Base-by-base conservation (phyloP, 2,888 invertebrate genomes). In the Apocheima hispidaria region DNA sequence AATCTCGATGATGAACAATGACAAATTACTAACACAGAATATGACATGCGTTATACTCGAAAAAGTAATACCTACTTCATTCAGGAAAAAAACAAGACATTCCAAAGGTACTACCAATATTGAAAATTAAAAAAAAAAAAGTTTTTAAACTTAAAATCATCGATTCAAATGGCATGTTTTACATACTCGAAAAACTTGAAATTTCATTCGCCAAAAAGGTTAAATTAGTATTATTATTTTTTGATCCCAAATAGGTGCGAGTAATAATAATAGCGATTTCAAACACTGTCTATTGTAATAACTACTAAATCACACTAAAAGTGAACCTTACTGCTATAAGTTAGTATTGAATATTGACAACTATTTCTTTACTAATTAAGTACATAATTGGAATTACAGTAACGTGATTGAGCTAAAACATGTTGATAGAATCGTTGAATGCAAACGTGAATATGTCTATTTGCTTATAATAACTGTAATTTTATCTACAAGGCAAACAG, bases 281-380 rank as follows among this genome's bases (percentile, higher is more conserved):
- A 0, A 2, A 7, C 1, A 20, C n/a, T 7, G 2, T 56, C 46
- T 59, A 46, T 64, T 58, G 41, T 69, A 66, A 68, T 14, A 66
- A 57, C 59, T 66, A 61, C 66, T 4, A 46, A 69, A 69, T 54
- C 71, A 78, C 72, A 69, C 71, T 69, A 77, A 71, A 77, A 72
- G 66, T 69, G 75, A 78, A 69, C 63, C 77, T 77, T 83, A 82
- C 65, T 68, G 57, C 81, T 83, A 83, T 73, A 79, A 72, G 70
- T 75, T 81, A 81, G 26, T n/a, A n/a, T 78, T 78, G 79, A 80
- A 82, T 87, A 87, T 87, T 82, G 86, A 82, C 75, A 83, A 77
- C 84, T 87, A 85, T 82, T 81, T 80, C 65, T 76, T 80, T 59
- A 72, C 81, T 85, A 85, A 78, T 88, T 90, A 91, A 90, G 89